These are phyloP conservation scores for Chaetodon auriga DNA, from an alignment of 2,113 vertebrate genomes.

Conservation along the genomic window DNA sequence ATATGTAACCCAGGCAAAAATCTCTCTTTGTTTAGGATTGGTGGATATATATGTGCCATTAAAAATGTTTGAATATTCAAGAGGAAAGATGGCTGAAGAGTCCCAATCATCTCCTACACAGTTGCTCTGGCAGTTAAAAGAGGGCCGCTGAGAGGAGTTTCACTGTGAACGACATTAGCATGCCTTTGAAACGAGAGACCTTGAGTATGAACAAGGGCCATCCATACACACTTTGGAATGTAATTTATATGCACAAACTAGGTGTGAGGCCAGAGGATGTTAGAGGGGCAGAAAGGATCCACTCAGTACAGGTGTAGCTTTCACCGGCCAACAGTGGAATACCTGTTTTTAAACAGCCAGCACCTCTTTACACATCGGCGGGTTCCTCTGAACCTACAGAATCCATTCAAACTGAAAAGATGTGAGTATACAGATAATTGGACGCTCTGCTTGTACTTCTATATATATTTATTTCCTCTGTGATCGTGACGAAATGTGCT, in stretches of 20 bases:
- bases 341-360: constrained; percentile 47
- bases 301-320: constrained; percentile 76
- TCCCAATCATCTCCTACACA: constrained; percentile 79
- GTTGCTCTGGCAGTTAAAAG: constrained; percentile 75
- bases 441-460: constrained; percentile 37
- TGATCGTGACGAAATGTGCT: constrained; percentile 35
- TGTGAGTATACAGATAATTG: constrained; percentile 40
- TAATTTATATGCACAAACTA: constrained; percentile 81
- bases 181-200: constrained; percentile 83
- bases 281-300: constrained; percentile 60
- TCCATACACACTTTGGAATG: constrained; percentile 81
- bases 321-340: constrained; percentile 60
- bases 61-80: constrained; percentile 77
- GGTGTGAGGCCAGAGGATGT: constrained; percentile 76
- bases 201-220: constrained; percentile 75
- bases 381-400: constrained; percentile 57
- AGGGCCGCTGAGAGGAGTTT: constrained; percentile 70
- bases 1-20: neutral
- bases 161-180: constrained; percentile 76
- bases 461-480: constrained; percentile 13
- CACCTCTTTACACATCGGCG: constrained; percentile 49
- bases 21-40: constrained; percentile 55
- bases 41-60: constrained; percentile 47
- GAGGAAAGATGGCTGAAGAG: constrained; percentile 69
- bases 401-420: constrained; percentile 29